Base-by-base conservation (phyloP, 2,113 vertebrate genomes). In the Eonycteris spelaea region DNA sequence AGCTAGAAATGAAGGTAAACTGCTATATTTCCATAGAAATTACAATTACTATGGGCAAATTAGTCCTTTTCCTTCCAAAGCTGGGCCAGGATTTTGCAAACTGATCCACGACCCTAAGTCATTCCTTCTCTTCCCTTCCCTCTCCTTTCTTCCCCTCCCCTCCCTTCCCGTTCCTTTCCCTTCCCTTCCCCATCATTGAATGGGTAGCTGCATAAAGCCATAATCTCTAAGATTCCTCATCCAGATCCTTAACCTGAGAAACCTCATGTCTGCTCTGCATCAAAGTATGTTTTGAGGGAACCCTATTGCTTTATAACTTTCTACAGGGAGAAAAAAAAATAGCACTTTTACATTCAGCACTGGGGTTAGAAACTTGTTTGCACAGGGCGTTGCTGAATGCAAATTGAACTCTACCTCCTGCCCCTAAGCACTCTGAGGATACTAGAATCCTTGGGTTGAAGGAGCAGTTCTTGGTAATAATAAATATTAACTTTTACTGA, bases 1-100 rank as follows among this genome's bases (percentile, higher is more conserved):
- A 95, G 98, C 99, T 75, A 99, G 99, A 91, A 99, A 99, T 97
- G 99, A 99, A 99, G 99, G 99, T 99, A 98, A 98, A 97, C 5
- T 51, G 16, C 6, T 19, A 0, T 88, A 89, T 94, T 93, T 90
- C 68, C 28, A 91, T 93, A 55, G n/a, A 93, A 87, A 91, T 38
- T 73, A 87, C 19, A 51, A 28, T 65, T 89, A 63, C 59, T 74
- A 0, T 35, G 75, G 70, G 5, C 24, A 89, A 35, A 65, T 63
- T 94, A 43, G 24, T 93, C 5, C 38, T 71, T 78, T 85, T 65
- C 53, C 30, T 94, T 22, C 45, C 53, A 84, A 16, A 94, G 24
- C 78, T 75, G 40, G 33, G 22, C 33, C 48, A 83, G 43, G 38
- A 55, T 93, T 93, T 86, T 93, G 3, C 70, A 93, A 70, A 77